Conservation (phyloP, 2,113 vertebrate species). For the Climacteris rufus region DNA sequence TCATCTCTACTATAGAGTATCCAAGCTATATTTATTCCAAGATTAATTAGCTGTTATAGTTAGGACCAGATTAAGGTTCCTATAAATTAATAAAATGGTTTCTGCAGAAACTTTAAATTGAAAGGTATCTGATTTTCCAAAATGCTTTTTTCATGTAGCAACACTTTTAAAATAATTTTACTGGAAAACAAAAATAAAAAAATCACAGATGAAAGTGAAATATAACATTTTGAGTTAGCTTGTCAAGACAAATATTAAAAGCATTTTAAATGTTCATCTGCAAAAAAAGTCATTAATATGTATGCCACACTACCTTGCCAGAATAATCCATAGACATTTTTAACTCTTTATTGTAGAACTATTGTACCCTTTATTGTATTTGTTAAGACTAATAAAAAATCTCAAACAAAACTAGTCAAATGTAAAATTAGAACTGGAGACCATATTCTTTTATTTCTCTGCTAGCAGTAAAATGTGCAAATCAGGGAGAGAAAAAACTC, state of each 20-base stretch:
- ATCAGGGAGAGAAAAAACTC: background rate
- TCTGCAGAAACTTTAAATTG: background rate
- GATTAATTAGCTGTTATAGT: constrained; percentile 23
- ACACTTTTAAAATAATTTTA: background rate
- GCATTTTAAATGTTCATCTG: background rate
- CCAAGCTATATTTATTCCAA: constrained; percentile 19
- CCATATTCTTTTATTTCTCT: background rate
- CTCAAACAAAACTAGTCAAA: background rate
- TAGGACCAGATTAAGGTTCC: background rate
- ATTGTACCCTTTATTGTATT: background rate
- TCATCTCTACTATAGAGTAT: background rate
- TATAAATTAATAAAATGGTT: background rate
- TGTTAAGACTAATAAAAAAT: background rate
- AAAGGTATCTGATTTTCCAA: background rate
- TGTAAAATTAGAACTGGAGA: background rate
- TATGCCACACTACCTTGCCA: background rate
- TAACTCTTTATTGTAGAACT: background rate
- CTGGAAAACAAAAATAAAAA: background rate
- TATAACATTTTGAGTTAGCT: background rate
- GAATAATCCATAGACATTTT: background rate
- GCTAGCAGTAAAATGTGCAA: background rate
- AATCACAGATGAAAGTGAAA: background rate
- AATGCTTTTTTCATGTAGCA: background rate
- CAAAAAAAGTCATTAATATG: background rate
- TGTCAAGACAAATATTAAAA: background rate